Percentiles rank a stretch among this genome's conserved stretches.
Evolutionary conservation across 2,113 vertebrate species (phyloP).

Genomic region (Axis porcinus): DNA sequence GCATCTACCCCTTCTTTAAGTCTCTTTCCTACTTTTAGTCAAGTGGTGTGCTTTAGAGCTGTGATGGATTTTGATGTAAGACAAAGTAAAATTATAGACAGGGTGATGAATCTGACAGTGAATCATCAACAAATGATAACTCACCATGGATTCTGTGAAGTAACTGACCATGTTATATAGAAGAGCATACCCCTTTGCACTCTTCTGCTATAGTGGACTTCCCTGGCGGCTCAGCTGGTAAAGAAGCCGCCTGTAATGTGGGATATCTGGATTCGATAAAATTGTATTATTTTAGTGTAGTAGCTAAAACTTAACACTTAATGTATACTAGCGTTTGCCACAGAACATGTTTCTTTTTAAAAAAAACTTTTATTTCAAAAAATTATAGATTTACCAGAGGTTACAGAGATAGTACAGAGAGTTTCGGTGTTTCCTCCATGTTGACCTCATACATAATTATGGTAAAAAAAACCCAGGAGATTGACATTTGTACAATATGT

Average conservation of each 20-base stretch:
- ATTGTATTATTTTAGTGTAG: neutral
- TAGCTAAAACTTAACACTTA: neutral
- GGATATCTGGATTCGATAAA: neutral
- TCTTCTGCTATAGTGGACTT: neutral
- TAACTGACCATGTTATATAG: neutral
- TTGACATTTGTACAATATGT: neutral
- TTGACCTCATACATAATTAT: neutral
- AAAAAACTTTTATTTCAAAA: neutral
- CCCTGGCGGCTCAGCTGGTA: neutral
- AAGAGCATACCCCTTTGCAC: neutral
- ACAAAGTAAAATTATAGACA: neutral
- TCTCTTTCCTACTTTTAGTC: neutral
- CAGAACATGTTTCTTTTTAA: neutral
- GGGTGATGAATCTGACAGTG: neutral
- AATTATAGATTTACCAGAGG: neutral
- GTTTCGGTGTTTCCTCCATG: neutral
- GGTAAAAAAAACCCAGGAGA: neutral
- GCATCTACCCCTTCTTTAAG: neutral
- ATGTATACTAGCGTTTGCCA: neutral
- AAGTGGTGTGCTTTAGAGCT: neutral
- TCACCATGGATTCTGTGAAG: neutral
- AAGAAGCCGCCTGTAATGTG: neutral
- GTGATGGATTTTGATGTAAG: neutral
- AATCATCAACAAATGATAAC: neutral
- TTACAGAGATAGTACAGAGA: neutral